Base-by-base conservation (phyloP, 2,113 vertebrate species). In the Pristiophorus japonicus region DNA sequence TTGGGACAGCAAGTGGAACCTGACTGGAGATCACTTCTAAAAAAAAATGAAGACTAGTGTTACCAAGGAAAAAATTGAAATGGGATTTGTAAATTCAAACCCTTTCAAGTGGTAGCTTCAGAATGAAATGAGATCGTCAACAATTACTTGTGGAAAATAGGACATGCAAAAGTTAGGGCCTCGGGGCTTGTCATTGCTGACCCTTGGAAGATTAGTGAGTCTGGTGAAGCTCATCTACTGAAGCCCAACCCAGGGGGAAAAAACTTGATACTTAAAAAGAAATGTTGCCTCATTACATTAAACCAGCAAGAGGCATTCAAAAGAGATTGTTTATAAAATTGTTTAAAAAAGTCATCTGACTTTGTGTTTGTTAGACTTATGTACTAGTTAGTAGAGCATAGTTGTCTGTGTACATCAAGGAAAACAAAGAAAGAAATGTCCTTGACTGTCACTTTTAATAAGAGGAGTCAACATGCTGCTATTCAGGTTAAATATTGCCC, bases 291-390 rank as follows among this genome's bases (percentile, higher is more conserved):
- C 98, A 98, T 98, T 98, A 98, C 98, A 99, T 99, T 99, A 98
- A 98, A 99, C 98, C 98, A 99, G 98, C 98, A 98, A 99, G 99
- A 99, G 98, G 99, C 98, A 97, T 98, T 99, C 98, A 99, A 70
- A 66, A 94, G 99, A 98, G 98, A 99, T 99, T 98, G 98, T 99
- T 99, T 98, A 99, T 99, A 98, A 98, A 98, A 98, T 98, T 98
- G 65, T 66, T 27, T 70, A 62, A 97, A 97, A 96, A 96, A 96
- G 96, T 96, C 93, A 90, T 95, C 96, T 96, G 93, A 70, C 98
- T 99, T 98, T 97, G 97, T 97, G 97, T 97, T 97, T 98, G 98
- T 98, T 97, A 97, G 97, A 97, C 97, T 95, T 98, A 97, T 98
- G 98, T 98, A 98, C 98, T 98, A 98, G 98, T 99, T 98, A 99